Conservation (phyloP, 2,888 invertebrate genomes). For the Drosophila algonquin region DNA sequence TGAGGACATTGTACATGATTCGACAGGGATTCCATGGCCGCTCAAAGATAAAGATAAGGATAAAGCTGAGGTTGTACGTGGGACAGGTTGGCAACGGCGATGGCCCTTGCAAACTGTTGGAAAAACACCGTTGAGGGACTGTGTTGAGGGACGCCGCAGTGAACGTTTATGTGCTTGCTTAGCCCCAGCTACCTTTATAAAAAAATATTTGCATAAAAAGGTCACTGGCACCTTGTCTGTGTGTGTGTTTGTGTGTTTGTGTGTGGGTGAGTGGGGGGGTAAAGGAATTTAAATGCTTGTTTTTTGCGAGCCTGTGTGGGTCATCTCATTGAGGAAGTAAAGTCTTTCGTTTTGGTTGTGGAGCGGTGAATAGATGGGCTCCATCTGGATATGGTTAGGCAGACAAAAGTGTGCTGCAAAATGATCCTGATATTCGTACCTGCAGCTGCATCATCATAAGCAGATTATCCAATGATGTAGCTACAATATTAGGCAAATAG, state of each 20-base stretch:
- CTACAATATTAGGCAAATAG: background rate
- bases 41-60: conserved; percentile 54
- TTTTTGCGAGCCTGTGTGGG: conserved; percentile 6
- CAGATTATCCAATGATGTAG: background rate
- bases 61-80: conserved; percentile 21
- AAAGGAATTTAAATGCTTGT: conserved; percentile 2
- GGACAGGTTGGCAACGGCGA: conserved; percentile 6
- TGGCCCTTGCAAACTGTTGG: conserved; percentile 1
- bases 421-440: no score
- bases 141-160: background rate
- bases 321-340: conserved; percentile 41
- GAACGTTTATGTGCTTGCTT: conserved; percentile 53
- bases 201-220: conserved; percentile 83
- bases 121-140: conserved; percentile 1
- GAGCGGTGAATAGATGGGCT: no score
- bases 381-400: no score
- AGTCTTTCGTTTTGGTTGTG: conserved; percentile 1
- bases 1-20: conserved; percentile 24
- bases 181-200: conserved; percentile 42
- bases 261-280: no score
- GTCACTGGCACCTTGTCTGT: conserved; percentile 79
- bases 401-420: no score
- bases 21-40: conserved; percentile 20
- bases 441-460: background rate
- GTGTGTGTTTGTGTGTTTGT: background rate